phyloP scores from a whole-genome alignment of 2,113 vertebrate genomes.

The Mormyrus iriodes region DNA sequence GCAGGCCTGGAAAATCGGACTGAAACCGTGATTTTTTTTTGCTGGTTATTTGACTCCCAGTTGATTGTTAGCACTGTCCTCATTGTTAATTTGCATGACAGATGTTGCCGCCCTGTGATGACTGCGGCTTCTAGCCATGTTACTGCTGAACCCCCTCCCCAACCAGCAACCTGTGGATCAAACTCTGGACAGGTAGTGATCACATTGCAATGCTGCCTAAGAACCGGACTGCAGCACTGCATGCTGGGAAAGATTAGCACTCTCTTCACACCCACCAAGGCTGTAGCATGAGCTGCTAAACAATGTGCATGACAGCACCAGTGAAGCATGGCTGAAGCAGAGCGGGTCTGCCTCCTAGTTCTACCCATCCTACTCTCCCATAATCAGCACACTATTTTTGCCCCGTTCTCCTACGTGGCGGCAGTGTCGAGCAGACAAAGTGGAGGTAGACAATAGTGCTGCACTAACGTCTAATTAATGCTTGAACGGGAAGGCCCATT shows the following conservation, averaged over 20 bases:
- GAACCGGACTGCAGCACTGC: not conserved
- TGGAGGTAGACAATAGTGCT: not conserved
- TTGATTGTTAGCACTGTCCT: not conserved
- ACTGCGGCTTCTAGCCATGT: no score
- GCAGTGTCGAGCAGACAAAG: not conserved
- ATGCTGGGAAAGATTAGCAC: not conserved
- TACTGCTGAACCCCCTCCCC: no score
- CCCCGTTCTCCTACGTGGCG: not conserved
- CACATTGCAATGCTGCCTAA: no score
- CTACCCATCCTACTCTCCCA: not conserved
- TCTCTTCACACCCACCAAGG: not conserved
- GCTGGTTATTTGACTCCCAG: not conserved
- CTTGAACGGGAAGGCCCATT: not conserved
- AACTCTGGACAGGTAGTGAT: not conserved
- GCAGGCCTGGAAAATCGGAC: not conserved
- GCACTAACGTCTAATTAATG: not conserved
- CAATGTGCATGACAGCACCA: not conserved
- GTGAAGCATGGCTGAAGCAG: not conserved
- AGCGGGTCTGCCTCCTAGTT: not conserved
- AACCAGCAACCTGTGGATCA: not conserved
- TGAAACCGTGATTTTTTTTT: not conserved
- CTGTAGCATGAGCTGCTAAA: not conserved
- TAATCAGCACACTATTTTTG: not conserved
- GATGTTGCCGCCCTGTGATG: no score
- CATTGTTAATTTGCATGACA: not conserved